Evolutionary conservation across 2,888 invertebrate species (phyloP), one percentile per base, ranked within the genome.

Genomic region (Silvanus unidentatus): DNA sequence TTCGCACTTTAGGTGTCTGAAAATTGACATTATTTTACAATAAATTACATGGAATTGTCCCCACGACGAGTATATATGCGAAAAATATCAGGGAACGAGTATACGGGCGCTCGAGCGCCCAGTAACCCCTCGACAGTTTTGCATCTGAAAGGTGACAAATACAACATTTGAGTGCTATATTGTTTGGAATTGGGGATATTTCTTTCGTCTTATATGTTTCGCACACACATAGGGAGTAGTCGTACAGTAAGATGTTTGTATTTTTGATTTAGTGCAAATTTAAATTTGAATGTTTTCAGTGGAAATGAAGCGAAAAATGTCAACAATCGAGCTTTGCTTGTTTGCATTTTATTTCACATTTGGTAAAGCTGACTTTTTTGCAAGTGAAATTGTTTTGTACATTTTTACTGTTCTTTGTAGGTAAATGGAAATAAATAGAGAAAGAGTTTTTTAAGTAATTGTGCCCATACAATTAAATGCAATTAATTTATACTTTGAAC

Each of bases 11-110:
- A 53, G 48, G 53, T 52, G 58, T 57, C 57, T 53, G 55, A 52
- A 63, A 66, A 68, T 69, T 69, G 68, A 68, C 68, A 67, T 68
- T 69, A 69, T 69, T 68, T 62, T 57, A 63, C 66, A 60, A 68
- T 69, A 69, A 68, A 68, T 69, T 65, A 68, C 64, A 53, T 46
- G 49, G 59, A 68, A 69, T 66, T 62, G 66, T 59, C 58, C 67
- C 68, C 68, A 53, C 53, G 65, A 63, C 65, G 65, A 57, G 60
- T 58, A 62, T 64, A 63, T 60, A 52, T 60, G 62, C 59, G 63
- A 60, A 60, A 62, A 62, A 63, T 64, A 64, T 65, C 59, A 58
- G 58, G 55, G 55, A 49, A 57, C 46, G 50, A 52, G 50, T 51
- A 52, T n/a, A n/a, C n/a, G n/a, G n/a, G n/a, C n/a, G n/a, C n/a